Evolutionary conservation across 2,113 vertebrate genomes (phyloP).

Genomic region (Ivindomyrus marchei): DNA sequence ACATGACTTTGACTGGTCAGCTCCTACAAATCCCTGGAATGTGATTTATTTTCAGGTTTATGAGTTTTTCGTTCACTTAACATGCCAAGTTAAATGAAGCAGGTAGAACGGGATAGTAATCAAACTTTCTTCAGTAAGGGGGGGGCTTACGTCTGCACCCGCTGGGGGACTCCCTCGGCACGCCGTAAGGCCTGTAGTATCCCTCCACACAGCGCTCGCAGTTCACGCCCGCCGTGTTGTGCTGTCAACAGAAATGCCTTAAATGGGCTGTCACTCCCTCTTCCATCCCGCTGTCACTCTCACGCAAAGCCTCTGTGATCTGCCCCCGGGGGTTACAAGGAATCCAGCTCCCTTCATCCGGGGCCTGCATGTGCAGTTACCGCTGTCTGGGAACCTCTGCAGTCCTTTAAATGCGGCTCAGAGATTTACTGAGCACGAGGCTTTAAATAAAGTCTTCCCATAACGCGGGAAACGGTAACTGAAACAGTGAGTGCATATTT

Average conservation of each 20-base stretch:
- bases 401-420: neutral
- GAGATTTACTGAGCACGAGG: neutral
- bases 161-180: slow-evolving; percentile 54
- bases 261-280: neutral
- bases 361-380: neutral
- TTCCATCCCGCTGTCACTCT: neutral
- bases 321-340: neutral
- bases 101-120: neutral
- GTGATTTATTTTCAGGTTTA: neutral
- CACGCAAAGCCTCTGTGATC: neutral
- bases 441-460: neutral
- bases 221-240: slow-evolving; percentile 87
- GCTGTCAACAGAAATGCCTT: slow-evolving; percentile 55
- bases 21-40: neutral
- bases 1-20: neutral
- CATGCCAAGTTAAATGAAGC: neutral
- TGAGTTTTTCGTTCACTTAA: neutral
- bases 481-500: neutral
- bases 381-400: neutral
- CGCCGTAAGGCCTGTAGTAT: slow-evolving; percentile 69
- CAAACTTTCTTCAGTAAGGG: neutral
- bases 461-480: neutral
- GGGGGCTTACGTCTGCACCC: slow-evolving; percentile 76
- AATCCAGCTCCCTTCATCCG: neutral
- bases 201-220: slow-evolving; percentile 79